phyloP scores from a whole-genome alignment of 2,888 invertebrate species.

The Odontocolon sp. region DNA sequence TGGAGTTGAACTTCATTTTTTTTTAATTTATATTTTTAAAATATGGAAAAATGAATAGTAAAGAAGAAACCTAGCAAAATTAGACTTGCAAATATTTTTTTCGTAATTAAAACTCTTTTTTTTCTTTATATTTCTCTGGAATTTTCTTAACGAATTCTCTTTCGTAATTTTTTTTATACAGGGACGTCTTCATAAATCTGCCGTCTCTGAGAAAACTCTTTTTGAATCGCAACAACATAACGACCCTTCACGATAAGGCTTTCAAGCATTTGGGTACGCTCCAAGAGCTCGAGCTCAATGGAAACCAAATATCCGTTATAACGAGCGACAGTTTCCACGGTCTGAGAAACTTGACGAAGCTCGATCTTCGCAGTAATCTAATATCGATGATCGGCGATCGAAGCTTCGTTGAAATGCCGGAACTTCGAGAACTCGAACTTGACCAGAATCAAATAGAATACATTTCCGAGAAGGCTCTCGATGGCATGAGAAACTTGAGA shows the following conservation, averaged over 20 bases:
- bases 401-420: slow-evolving; percentile 90
- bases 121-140: not conserved
- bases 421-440: slow-evolving; percentile 86
- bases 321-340: slow-evolving; percentile 91
- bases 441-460: slow-evolving; percentile 87
- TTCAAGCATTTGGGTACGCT: slow-evolving; percentile 89
- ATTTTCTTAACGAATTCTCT: not conserved
- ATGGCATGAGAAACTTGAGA: slow-evolving; percentile 87
- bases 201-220: slow-evolving; percentile 88
- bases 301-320: slow-evolving; percentile 88
- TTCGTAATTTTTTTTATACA: slow-evolving; percentile 58
- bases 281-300: slow-evolving; percentile 90
- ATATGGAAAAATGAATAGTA: not conserved
- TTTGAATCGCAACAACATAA: slow-evolving; percentile 93
- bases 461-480: slow-evolving; percentile 89
- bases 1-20: slow-evolving; percentile 1
- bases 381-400: slow-evolving; percentile 90
- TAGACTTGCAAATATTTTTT: not conserved
- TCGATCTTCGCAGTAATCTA: slow-evolving; percentile 89
- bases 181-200: slow-evolving; percentile 88
- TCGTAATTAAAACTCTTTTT: not conserved
- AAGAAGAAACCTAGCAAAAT: not conserved
- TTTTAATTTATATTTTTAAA: not conserved
- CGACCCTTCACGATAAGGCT: slow-evolving; percentile 91
- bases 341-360: slow-evolving; percentile 86